These are phyloP conservation scores for Omphaloscelis lunosa DNA, from an alignment of 2,888 invertebrate species.

Conservation along the genomic window DNA sequence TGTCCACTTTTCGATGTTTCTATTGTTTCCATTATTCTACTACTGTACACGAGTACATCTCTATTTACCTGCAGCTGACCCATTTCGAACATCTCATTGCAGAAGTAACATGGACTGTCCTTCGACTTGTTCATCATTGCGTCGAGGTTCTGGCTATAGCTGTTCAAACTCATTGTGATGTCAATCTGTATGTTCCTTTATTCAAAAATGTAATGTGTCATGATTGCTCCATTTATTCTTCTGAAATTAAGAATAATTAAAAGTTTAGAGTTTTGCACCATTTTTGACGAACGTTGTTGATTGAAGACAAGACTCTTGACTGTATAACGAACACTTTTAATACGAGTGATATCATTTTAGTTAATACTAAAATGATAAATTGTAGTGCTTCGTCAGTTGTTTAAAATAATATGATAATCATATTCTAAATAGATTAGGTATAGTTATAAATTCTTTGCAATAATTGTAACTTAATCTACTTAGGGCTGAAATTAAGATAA, in stretches of 20 bases:
- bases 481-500: neutral
- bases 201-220: constrained; percentile 17
- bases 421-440: neutral
- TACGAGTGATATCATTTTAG: neutral
- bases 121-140: constrained; percentile 69
- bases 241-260: constrained; percentile 19
- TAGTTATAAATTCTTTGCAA: neutral
- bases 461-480: neutral
- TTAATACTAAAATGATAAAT: neutral
- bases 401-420: neutral
- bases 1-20: too few relatives aligned
- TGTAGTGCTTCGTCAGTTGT: neutral
- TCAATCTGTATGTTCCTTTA: constrained; percentile 2
- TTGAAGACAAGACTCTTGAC: neutral
- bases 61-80: constrained; percentile 91
- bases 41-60: too few relatives aligned
- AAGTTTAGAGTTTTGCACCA: neutral
- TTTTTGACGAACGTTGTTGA: neutral
- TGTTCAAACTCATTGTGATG: constrained; percentile 77
- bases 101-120: constrained; percentile 92
- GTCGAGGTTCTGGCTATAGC: constrained; percentile 53
- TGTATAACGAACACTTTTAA: neutral
- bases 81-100: constrained; percentile 92
- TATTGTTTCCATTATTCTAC: too few relatives aligned
- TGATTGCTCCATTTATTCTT: constrained; percentile 18